Percentiles rank a stretch among this genome's conserved stretches.
Evolutionary conservation across 2,113 vertebrate genomes (phyloP).

Genomic region (Andinoacara biseriatus): DNA sequence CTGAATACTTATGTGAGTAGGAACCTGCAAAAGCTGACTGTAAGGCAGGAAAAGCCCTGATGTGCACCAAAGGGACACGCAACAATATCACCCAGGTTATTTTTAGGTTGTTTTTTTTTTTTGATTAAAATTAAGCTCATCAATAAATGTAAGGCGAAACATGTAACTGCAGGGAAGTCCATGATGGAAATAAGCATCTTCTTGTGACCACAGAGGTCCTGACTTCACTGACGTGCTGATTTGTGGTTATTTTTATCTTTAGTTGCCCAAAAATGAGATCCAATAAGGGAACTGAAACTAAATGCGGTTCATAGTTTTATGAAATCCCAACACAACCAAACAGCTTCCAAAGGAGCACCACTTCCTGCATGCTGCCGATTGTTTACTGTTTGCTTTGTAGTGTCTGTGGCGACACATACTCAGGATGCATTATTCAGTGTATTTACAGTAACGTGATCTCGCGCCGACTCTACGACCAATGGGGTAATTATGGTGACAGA

Average conservation of each 20-base stretch:
- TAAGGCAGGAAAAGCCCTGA: background rate
- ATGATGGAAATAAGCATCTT: background rate
- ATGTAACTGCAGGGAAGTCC: too few species aligned
- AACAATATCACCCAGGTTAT: background rate
- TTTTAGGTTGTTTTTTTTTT: too few species aligned
- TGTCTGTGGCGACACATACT: background rate
- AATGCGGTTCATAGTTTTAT: background rate
- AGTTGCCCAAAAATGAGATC: background rate
- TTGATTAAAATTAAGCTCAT: background rate
- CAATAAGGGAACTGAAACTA: fast-evolving
- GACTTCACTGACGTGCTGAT: background rate
- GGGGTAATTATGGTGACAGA: slow-evolving; percentile 3
- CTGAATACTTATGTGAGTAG: background rate
- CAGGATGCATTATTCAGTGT: background rate
- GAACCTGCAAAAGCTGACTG: background rate
- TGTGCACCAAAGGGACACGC: background rate
- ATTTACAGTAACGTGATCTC: background rate
- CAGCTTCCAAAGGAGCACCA: background rate
- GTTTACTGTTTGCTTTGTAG: background rate
- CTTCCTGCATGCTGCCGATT: background rate
- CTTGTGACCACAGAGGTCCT: background rate
- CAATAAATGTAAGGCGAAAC: background rate
- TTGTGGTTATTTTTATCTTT: background rate
- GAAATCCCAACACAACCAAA: background rate
- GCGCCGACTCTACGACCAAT: background rate